Conservation (phyloP, 2,797 vertebrate genomes). For the Crocidura indochinensis region DNA sequence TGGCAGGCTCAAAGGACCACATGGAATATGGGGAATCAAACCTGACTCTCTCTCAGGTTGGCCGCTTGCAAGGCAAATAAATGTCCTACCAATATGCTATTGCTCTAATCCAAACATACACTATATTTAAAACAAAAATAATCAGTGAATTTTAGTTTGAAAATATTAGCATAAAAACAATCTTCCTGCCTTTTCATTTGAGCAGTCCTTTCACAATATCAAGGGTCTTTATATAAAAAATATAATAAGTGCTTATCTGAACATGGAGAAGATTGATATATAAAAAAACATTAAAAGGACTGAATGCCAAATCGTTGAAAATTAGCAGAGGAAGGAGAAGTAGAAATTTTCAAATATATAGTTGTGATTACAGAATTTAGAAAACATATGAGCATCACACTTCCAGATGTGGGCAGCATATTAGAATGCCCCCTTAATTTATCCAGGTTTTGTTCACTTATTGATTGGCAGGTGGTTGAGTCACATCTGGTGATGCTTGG, state of each 20-base stretch:
- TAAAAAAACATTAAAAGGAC: neutral
- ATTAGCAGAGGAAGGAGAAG: neutral
- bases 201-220: constrained; percentile 26
- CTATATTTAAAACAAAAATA: constrained; percentile 29
- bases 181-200: neutral
- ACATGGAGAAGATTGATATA: constrained; percentile 24
- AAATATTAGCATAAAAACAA: constrained; percentile 17
- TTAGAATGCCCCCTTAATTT: neutral
- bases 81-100: no score
- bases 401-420: neutral
- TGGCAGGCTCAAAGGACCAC: no score
- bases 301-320: neutral
- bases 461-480: no score
- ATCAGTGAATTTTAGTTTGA: neutral
- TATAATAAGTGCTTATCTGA: constrained; percentile 25
- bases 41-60: no score
- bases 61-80: no score
- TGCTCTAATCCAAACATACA: no score
- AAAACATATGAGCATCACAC: neutral
- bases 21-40: no score
- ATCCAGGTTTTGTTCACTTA: no score
- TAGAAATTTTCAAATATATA: neutral
- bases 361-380: no score
- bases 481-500: no score
- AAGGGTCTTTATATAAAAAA: constrained; percentile 1